These are phyloP conservation scores for Tetragonula carbonaria DNA, from an alignment of 2,888 invertebrate species.

Conservation along the genomic window DNA sequence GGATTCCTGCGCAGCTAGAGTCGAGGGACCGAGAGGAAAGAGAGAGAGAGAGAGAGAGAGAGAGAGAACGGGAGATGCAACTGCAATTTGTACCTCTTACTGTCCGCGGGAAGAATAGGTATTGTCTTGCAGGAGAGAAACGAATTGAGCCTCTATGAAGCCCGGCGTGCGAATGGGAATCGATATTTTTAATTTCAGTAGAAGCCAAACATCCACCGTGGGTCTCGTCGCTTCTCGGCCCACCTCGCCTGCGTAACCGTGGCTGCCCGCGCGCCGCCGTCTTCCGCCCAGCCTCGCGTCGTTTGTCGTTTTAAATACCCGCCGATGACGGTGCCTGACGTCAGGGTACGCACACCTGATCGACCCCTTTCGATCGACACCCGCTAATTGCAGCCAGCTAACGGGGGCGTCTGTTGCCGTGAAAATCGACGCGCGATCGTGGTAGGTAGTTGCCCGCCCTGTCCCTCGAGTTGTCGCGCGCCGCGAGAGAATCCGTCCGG, in stretches of 20 bases:
- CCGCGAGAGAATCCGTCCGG: not conserved
- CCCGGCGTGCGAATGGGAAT: constrained; percentile 82
- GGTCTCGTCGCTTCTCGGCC: constrained; percentile 21
- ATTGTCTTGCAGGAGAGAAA: constrained; percentile 83
- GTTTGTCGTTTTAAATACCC: constrained; percentile 28
- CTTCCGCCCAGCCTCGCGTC: constrained; percentile 39
- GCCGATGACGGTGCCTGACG: too few species aligned
- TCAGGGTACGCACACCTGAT: constrained; percentile 29
- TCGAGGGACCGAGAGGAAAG: constrained; percentile 53
- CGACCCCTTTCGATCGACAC: constrained; percentile 42
- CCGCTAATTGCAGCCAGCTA: constrained; percentile 52
- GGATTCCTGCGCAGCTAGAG: constrained; percentile 76
- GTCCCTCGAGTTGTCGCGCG: not conserved
- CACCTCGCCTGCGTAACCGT: constrained; percentile 21
- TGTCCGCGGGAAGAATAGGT: constrained; percentile 83
- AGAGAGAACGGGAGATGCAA: constrained; percentile 73
- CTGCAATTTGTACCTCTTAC: constrained; percentile 84
- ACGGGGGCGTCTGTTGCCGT: not conserved
- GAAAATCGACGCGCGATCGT: constrained; percentile 14
- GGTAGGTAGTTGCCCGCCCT: not conserved
- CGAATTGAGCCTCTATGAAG: constrained; percentile 83
- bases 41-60: constrained; percentile 24
- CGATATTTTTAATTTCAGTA: constrained; percentile 84
- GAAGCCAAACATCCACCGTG: constrained; percentile 82
- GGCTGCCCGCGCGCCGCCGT: constrained; percentile 23